A percentile compares a stretch with the other conserved stretches of the same genome.
These are phyloP conservation scores for Pteria penguin DNA, from an alignment of 2,888 invertebrate species.

Conservation along the genomic window DNA sequence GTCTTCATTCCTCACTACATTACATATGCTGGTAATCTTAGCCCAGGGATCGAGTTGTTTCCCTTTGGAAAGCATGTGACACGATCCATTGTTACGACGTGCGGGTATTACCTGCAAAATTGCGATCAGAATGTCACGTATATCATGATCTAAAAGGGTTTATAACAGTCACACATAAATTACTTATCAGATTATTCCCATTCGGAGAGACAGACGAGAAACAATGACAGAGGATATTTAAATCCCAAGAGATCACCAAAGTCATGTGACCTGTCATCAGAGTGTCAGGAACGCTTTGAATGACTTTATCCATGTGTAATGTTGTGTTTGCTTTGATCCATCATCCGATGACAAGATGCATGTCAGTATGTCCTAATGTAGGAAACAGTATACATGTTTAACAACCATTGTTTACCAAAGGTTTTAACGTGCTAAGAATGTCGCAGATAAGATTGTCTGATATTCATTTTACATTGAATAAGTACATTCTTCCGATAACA, in stretches of 20 bases:
- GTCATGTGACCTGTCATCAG: conserved; percentile 41
- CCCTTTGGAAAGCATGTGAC: not conserved
- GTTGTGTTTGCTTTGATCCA: conserved; percentile 33
- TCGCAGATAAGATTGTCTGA: not conserved
- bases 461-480: no score
- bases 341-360: conserved; percentile 31
- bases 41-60: no score
- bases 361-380: conserved; percentile 3
- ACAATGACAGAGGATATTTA: conserved; percentile 37
- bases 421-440: conserved; percentile 5
- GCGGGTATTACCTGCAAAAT: not conserved
- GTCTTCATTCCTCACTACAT: no score
- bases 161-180: conserved; percentile 39
- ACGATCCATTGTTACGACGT: not conserved
- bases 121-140: conserved; percentile 26
- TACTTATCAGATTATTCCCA: conserved; percentile 28
- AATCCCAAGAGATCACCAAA: conserved; percentile 29
- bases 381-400: conserved; percentile 21
- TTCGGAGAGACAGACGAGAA: conserved; percentile 21
- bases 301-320: conserved; percentile 29
- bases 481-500: no score
- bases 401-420: not conserved
- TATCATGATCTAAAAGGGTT: conserved; percentile 30
- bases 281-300: conserved; percentile 31
- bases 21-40: no score